phyloP scores from a whole-genome alignment of 2,797 vertebrate species.

The Chiroxiphia lanceolata region DNA sequence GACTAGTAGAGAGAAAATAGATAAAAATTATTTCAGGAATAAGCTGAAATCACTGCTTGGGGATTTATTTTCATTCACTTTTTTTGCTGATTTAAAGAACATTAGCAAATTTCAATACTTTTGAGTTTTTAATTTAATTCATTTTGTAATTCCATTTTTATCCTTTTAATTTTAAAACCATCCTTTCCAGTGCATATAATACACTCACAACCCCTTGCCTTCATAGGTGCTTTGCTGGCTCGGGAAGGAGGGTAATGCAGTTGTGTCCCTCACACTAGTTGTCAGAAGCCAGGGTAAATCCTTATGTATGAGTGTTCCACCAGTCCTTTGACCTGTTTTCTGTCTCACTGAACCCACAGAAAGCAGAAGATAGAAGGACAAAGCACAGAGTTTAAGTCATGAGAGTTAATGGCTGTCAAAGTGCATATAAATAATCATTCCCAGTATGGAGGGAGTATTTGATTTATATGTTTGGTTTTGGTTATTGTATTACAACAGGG shows the following conservation, averaged over 20 bases:
- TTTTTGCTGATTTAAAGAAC: neutral
- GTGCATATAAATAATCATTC: neutral
- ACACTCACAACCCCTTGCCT: neutral
- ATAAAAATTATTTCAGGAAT: neutral
- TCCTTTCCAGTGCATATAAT: neutral
- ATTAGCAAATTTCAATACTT: neutral
- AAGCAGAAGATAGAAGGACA: neutral
- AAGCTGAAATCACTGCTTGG: neutral
- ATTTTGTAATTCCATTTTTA: neutral
- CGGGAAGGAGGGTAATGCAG: neutral
- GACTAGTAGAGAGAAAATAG: neutral
- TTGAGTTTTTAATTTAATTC: neutral
- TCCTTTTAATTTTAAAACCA: neutral
- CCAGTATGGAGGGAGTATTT: neutral
- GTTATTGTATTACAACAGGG: neutral
- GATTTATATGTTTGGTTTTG: neutral
- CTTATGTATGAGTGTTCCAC: fast-evolving
- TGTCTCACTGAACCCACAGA: neutral
- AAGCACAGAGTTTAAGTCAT: neutral
- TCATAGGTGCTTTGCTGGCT: neutral
- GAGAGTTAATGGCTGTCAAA: neutral
- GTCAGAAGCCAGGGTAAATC: neutral
- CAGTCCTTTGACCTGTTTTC: neutral
- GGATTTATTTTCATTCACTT: neutral
- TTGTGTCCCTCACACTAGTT: neutral